Evolutionary conservation across 64 coral and sea anemone genomes (phyloP), one percentile per base, ranked within the genome.

Genomic region (Platygyra sinensis): DNA sequence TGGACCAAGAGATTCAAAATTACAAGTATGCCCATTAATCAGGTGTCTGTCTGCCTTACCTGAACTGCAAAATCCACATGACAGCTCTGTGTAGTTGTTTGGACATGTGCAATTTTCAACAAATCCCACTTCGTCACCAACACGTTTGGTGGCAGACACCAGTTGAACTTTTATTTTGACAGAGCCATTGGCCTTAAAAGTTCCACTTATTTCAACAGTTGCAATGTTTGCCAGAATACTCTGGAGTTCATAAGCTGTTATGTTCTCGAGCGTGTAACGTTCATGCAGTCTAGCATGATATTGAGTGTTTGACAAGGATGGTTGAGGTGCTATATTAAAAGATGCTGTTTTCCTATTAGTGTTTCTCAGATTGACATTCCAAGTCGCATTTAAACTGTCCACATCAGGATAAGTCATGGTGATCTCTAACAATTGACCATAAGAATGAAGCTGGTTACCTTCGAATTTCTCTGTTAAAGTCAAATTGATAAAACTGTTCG

Each of bases 101-200:
- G 94, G 84, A 64, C 97, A 99, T 5, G 91, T 87, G 49, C 97
- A 99, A 12, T 96, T 93, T 86, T 99, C 97, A 75, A 99, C 97
- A 88, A 93, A 88, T 27, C 75, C 83, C 87, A 92, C 97, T 62
- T 80, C 28, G 28, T 89, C 64, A 72, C 92, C 91, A 30, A 67
- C 62, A 52, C 62, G 80, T 79, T 73, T 16, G 5, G 62, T 22
- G 29, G 88, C 97, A 72, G 83, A 89, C 15, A 86, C 78, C 83
- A 99, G 16, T n/a, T 74, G 50, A 27, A 88, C 32, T 16, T 29
- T 55, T 14, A 98, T 77, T 18, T n/a, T 52, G 10, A 96, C 39
- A 79, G 20, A 33, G 16, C 96, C 96, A 74, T 76, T 72, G 4
- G 83, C 76, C 60, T 55, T 80, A 50, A 88, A 92, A 75, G 63